Base-by-base conservation (phyloP, 2,888 invertebrate genomes). In the Corbicula japonica region DNA sequence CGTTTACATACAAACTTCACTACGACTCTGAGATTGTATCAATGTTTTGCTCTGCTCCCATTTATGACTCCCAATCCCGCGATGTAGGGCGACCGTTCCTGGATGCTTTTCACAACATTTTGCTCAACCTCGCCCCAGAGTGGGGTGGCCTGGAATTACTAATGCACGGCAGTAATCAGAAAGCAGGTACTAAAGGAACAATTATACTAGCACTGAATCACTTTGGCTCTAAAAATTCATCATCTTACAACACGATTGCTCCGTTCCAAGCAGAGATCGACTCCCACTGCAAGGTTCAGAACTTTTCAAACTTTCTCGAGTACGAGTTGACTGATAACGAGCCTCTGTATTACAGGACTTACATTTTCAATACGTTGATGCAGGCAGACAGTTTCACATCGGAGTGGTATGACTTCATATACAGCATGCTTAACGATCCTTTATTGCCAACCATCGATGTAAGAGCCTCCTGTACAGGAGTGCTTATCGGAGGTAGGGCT, bases 1-100 rank as follows among this genome's bases (percentile, higher is more conserved):
- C 68, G 10, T 79, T 85, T 30, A 75, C 76, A 3, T 85, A 69
- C 60, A 83, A 77, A 52, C 72, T 85, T 8, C 83, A 83, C 56
- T 18, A 46, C 2, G 72, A 75, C 34, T 71, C 78, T 1, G 62
- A 75, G 34, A 71, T 71, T 71, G 73, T 71, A 5, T 61, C 28
- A n/a, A 18, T 81, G 44, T 26, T 21, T 15, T 81, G 81, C 30
- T 74, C 23, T 41, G 48, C 44, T 15, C 65, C 74, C 3, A 54
- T 68, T 1, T 50, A 38, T 15, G 62, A 75, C 30, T n/a, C n/a
- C 18, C 5, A 12, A 8, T 26, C 26, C 1, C n/a, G 26, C 3
- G 52, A 50, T 0, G 30, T 72, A 1, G 76, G 75, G 0, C 15
- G 30, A 18, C 41, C 48, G 0, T 66, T 77, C 52, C 48, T 81